phyloP scores from a whole-genome alignment of 2,113 vertebrate species.

The Chionodraco myersi region DNA sequence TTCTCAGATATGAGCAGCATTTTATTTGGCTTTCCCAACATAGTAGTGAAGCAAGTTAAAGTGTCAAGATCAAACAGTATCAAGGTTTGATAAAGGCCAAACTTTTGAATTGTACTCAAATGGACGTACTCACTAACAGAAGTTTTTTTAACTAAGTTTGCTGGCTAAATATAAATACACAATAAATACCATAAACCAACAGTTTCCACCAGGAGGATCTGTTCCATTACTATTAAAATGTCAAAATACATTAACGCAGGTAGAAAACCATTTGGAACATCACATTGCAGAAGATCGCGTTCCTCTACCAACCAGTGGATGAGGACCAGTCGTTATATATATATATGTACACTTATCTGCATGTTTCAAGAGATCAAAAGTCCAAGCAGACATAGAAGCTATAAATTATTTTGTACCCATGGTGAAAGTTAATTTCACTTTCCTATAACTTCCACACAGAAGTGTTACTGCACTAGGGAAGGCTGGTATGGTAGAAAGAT shows the following conservation, averaged over 20 bases:
- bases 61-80: conserved; percentile 31
- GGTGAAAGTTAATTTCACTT: conserved; percentile 6
- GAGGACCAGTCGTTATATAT: conserved; percentile 40
- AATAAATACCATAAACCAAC: not conserved
- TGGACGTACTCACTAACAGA: conserved; percentile 9
- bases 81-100: conserved; percentile 26
- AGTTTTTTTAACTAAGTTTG: not conserved
- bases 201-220: conserved; percentile 2
- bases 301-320: conserved; percentile 67
- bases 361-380: conserved; percentile 33
- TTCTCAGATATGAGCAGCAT: conserved; percentile 47
- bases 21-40: conserved; percentile 53
- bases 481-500: conserved; percentile 15
- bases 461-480: not conserved
- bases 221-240: conserved; percentile 44
- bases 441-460: conserved; percentile 1
- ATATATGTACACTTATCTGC: conserved; percentile 30
- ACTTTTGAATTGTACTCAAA: conserved; percentile 5
- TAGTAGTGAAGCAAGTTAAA: conserved; percentile 20
- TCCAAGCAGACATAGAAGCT: conserved; percentile 2
- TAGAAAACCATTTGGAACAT: conserved; percentile 25
- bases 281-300: conserved; percentile 46
- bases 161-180: conserved; percentile 16
- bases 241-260: conserved; percentile 39
- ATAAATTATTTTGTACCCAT: conserved; percentile 5